A percentile compares a stretch with the other conserved stretches of the same genome.
Evolutionary conservation across 2,113 vertebrate species (phyloP).

Genomic region (Puffinus mauretanicus): DNA sequence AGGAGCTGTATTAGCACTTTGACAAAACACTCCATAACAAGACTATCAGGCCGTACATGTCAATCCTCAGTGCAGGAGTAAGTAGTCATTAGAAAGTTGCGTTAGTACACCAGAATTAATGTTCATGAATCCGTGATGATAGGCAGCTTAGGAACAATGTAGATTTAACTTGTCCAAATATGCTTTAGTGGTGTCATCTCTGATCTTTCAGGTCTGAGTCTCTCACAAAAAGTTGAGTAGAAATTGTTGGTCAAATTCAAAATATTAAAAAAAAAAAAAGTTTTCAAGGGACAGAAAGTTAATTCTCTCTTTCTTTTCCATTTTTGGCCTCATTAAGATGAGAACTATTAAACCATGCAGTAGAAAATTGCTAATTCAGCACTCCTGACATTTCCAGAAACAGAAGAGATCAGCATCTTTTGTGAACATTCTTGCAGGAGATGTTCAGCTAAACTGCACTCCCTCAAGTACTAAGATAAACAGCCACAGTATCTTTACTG

Average conservation of each 20-base stretch:
- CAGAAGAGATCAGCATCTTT: neutral
- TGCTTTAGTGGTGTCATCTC: neutral
- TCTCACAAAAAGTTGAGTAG: neutral
- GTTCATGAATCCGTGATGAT: neutral
- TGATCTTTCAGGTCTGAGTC: neutral
- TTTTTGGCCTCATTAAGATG: neutral
- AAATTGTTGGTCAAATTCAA: neutral
- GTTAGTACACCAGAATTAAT: neutral
- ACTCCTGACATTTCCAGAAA: neutral
- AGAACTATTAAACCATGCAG: neutral
- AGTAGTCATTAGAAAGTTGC: slow-evolving; percentile 34
- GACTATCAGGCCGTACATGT: slow-evolving; percentile 34
- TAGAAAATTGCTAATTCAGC: neutral
- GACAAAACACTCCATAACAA: neutral
- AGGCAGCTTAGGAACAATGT: neutral
- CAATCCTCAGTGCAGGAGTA: neutral
- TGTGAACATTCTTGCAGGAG: neutral
- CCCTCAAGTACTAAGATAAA: neutral
- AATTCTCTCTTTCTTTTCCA: neutral
- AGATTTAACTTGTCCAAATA: neutral
- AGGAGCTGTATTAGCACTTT: neutral
- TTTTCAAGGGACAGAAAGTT: neutral
- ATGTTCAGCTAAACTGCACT: neutral
- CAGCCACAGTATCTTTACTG: neutral
- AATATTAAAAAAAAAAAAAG: neutral